phyloP scores from a whole-genome alignment of 2,888 invertebrate species.

The Halictus ligatus region DNA sequence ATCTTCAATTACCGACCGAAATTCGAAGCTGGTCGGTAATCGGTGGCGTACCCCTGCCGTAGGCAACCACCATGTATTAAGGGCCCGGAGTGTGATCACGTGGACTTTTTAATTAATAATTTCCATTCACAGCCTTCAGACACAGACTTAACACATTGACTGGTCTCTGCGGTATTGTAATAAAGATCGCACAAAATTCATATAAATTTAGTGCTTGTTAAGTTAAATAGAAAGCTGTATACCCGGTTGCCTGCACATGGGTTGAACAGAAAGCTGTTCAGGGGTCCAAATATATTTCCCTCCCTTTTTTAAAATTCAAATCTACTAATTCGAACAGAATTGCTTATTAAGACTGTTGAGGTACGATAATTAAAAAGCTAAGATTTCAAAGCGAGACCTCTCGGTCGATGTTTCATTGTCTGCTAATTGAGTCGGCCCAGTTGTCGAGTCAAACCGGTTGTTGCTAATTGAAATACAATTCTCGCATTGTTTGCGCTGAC shows the following conservation, averaged over 20 bases:
- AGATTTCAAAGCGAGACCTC: background rate
- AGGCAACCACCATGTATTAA: background rate
- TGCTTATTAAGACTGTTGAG: background rate
- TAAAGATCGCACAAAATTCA: too few relatives aligned
- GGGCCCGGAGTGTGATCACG: too few relatives aligned
- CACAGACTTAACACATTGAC: too few relatives aligned
- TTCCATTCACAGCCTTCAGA: too few relatives aligned
- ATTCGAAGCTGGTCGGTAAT: constrained; percentile 11
- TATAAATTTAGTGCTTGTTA: too few relatives aligned
- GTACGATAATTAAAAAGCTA: background rate
- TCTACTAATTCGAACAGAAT: background rate
- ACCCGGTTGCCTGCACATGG: background rate
- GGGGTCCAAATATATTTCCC: background rate
- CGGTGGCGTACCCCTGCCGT: background rate
- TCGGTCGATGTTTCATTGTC: background rate
- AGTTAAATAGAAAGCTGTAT: too few relatives aligned
- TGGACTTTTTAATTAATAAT: too few relatives aligned
- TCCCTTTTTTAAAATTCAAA: background rate
- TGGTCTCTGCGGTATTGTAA: too few relatives aligned
- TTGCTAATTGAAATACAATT: constrained; percentile 35
- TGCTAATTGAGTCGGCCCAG: background rate
- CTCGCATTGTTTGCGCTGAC: background rate
- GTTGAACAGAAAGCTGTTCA: background rate
- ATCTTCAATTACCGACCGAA: constrained; percentile 13
- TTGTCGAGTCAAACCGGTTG: background rate